Base-by-base conservation (phyloP, 2,888 invertebrate species). In the Malacosoma neustria region DNA sequence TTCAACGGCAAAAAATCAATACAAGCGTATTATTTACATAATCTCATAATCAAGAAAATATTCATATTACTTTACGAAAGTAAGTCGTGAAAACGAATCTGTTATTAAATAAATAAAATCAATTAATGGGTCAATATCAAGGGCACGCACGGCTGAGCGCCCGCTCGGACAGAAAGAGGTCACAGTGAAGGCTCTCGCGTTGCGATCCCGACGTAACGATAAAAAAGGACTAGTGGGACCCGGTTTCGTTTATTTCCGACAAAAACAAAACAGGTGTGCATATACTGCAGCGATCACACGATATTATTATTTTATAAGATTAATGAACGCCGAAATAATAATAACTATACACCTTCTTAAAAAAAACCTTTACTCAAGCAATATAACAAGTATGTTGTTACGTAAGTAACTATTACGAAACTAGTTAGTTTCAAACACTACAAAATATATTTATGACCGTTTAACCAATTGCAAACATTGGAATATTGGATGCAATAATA, bases 91-190 rank as follows among this genome's bases (percentile, higher is more conserved):
- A 9, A 22, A 2, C 22, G 22, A 22, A 6, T 22, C 5, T 22
- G 9, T 22, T 22, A 4, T 22, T 22, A 22, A 7, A 22, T 22
- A 9, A 7, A 22, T 49, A 52, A 43, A 37, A 33, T 40, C 38
- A 43, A 54, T 51, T 53, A 57, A 60, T 61, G 63, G 64, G 57
- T 50, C 61, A 55, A 54, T 65, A 65, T 69, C 79, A 80, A 80
- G 81, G 80, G 62, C 69, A 68, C 58, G 49, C 59, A 59, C 64
- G 66, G 64, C 59, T 67, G 59, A 63, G 61, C 61, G 65, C 58
- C 61, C 66, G 73, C 66, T 68, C 70, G 74, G 74, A 69, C 76
- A 65, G 66, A 68, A 70, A 61, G 75, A 76, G 76, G 76, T 75
- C 75, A 70, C 58, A 63, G 59, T 58, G 57, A 61, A 67, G 67